Base-by-base conservation (phyloP, 2,888 invertebrate species). In the Drosophila tanythrix region DNA sequence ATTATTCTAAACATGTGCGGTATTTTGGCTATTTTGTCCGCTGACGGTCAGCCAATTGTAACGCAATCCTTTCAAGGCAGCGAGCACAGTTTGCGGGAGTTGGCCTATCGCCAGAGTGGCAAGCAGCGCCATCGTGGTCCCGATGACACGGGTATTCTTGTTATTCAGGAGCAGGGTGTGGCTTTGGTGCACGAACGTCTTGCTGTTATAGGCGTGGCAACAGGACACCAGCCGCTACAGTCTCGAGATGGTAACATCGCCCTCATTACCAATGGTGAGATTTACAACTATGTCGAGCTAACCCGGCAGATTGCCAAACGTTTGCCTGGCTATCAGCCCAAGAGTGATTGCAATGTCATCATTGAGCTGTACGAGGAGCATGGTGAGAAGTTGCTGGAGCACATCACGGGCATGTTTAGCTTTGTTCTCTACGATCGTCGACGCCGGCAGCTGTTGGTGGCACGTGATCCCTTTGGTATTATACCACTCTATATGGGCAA, bases 111-210 rank as follows among this genome's bases (percentile, higher is more conserved):
- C 0, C 92, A 92, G 68, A 93, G 93, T 53, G 81, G 84, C 7
- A 87, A 87, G 55, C 92, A 92, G 64, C 80, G 92, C 1, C 93
- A 92, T 79, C 90, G 92, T 1, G 92, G 92, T 2, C 93, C 92
- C 0, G 92, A 92, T 66, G 88, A 91, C 40, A 92, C 92, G 0
- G 92, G 93, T 1, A 77, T 92, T 1, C 77, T 82, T 36, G 51
- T 89, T 0, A 74, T 91, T 0, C 13, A 76, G 4, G 89, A 90
- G 0, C 77, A 92, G 48, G 91, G 92, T 2, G 90, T 92, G 6
- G 89, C 83, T 4, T 64, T 92, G 81, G 89, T 92, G 1, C 92
- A 92, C 40, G 92, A 92, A 58, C 88, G 92, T 4, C 78, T 93
- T 1, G 86, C 90, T 2, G 87, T 93, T 15, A 84, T 92, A 11